Evolutionary conservation across 2,797 vertebrate genomes (phyloP).

Genomic region (Eulemur albifrons): DNA sequence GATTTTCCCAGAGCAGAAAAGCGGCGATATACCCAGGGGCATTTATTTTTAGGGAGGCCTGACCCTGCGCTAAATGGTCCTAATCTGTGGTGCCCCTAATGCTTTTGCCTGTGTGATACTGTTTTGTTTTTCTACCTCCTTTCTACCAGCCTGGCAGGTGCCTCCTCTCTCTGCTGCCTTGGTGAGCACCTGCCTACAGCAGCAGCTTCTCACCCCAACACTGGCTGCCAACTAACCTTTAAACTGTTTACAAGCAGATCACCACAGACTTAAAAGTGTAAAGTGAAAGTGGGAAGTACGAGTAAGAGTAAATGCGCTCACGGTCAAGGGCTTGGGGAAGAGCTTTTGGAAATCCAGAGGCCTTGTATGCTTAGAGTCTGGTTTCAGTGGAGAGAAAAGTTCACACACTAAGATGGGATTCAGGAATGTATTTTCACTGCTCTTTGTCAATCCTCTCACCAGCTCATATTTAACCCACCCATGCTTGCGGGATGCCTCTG

Average conservation of each 20-base stretch:
- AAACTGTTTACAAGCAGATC: not conserved
- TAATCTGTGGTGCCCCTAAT: not conserved
- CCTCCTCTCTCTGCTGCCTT: not conserved
- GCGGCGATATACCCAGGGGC: not conserved
- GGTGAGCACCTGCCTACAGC: not conserved
- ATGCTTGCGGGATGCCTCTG: not conserved
- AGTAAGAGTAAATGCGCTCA: not conserved
- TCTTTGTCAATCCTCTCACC: not conserved
- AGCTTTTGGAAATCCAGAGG: not conserved
- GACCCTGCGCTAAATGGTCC: not conserved
- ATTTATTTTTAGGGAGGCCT: not conserved
- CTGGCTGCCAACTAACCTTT: not conserved
- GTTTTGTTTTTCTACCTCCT: not conserved
- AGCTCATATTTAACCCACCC: not conserved
- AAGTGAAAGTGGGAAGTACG: not conserved
- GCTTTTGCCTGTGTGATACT: not conserved
- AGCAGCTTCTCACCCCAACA: not conserved
- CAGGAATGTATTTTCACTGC: not conserved
- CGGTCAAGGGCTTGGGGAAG: not conserved
- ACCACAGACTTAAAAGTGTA: not conserved
- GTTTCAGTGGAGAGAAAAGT: not conserved
- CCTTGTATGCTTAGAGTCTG: not conserved
- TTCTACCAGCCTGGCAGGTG: not conserved
- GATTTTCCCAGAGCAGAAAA: not conserved
- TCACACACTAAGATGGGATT: not conserved